A percentile compares a stretch with the other conserved stretches of the same genome.
Evolutionary conservation across 1,140 invertebrate species (phyloP).

Genomic region (Cheumatopsyche charites): DNA sequence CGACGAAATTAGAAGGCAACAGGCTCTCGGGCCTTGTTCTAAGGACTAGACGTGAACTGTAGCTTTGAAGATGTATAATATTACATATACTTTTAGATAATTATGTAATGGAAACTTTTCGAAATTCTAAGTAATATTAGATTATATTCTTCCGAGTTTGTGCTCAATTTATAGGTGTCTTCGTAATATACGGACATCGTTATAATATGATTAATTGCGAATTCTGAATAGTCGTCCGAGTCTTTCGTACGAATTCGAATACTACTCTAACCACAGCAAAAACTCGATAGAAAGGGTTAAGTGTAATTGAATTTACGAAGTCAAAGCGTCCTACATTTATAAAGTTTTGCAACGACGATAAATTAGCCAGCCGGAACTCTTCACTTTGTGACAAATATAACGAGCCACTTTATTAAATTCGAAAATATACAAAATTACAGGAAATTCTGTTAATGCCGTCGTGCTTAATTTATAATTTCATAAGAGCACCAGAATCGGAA

Average conservation of each 20-base stretch:
- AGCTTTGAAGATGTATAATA: no score
- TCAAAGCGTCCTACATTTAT: slow-evolving; percentile 2
- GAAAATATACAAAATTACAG: no score
- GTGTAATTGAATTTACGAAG: slow-evolving; percentile 12
- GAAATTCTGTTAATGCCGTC: no score
- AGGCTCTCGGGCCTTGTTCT: neutral
- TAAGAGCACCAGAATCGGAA: no score
- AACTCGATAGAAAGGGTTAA: neutral
- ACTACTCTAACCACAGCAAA: neutral
- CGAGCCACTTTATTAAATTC: no score
- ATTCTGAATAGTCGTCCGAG: slow-evolving; percentile 9
- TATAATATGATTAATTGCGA: slow-evolving; percentile 25
- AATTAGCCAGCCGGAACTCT: slow-evolving; percentile 5
- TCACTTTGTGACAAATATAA: neutral
- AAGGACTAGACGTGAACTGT: neutral
- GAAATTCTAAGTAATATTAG: no score
- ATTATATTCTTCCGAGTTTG: no score
- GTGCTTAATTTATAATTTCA: no score
- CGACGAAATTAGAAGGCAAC: slow-evolving; percentile 9
- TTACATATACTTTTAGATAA: no score
- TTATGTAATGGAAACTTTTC: no score
- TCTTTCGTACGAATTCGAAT: neutral
- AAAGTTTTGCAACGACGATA: slow-evolving; percentile 12
- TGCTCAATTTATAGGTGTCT: no score
- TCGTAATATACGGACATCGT: slow-evolving; percentile 9